Conservation (phyloP, 2,888 invertebrate species). For the Nomada fucata region DNA sequence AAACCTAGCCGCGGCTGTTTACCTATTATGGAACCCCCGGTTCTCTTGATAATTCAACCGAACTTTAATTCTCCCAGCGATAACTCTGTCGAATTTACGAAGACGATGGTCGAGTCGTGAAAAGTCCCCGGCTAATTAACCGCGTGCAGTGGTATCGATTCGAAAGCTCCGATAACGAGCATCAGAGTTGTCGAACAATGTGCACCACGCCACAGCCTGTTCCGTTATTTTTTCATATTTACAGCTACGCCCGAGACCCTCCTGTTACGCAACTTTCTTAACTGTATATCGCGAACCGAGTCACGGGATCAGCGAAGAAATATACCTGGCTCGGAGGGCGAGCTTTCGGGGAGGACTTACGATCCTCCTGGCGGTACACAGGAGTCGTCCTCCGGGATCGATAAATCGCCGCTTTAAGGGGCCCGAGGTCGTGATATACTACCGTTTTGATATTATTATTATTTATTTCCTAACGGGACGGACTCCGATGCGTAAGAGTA, state of each 20-base stretch:
- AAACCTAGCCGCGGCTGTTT: no score
- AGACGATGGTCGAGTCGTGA: neutral
- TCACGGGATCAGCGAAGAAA: conserved; percentile 45
- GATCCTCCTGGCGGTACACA: conserved; percentile 17
- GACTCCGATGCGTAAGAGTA: neutral
- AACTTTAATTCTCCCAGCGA: no score
- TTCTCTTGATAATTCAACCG: no score
- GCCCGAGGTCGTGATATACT: conserved; percentile 38
- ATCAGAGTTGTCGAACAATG: conserved; percentile 47
- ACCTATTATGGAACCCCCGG: no score
- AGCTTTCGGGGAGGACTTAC: conserved; percentile 58
- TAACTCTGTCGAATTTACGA: conserved; percentile 15
- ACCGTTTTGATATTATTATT: conserved; percentile 11
- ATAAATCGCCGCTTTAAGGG: conserved; percentile 46
- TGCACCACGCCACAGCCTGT: conserved; percentile 18
- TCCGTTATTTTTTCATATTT: conserved; percentile 67
- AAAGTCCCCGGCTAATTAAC: conserved; percentile 48
- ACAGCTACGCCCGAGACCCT: conserved; percentile 29
- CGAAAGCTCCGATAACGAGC: conserved; percentile 44
- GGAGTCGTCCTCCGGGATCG: conserved; percentile 23
- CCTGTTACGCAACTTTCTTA: conserved; percentile 60
- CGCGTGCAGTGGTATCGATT: conserved; percentile 25
- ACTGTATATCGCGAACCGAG: conserved; percentile 60
- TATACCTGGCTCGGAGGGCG: conserved; percentile 43
- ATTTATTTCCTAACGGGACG: neutral